Evolutionary conservation across 2,113 vertebrate species (phyloP).

Genomic region (Tamias sibiricus): DNA sequence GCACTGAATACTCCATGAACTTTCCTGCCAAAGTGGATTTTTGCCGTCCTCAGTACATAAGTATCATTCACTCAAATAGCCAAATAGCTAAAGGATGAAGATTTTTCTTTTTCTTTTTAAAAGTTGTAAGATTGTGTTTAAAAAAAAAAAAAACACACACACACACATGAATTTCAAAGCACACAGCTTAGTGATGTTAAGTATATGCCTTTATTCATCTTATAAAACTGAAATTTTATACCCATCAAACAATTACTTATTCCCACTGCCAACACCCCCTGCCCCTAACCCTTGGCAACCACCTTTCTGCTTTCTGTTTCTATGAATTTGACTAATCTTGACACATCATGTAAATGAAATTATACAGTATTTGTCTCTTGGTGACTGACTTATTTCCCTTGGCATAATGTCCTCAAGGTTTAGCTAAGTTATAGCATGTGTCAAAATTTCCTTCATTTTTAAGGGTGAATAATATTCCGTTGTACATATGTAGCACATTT

Average conservation of each 20-base stretch:
- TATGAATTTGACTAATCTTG: background rate
- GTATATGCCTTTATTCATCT: background rate
- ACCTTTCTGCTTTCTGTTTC: background rate
- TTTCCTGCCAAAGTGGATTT: background rate
- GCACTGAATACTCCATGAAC: background rate
- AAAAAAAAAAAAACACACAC: background rate
- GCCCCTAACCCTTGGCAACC: background rate
- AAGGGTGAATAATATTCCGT: conserved; percentile 21
- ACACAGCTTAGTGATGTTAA: background rate
- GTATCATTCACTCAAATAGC: background rate
- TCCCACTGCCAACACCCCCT: too few species aligned
- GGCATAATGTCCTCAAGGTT: background rate
- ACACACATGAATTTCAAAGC: background rate
- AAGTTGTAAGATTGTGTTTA: background rate
- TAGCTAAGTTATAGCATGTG: background rate
- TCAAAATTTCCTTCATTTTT: background rate
- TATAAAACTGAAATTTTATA: background rate
- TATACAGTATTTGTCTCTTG: background rate
- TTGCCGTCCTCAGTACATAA: background rate
- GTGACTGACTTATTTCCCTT: background rate
- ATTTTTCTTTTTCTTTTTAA: background rate
- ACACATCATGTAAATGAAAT: background rate
- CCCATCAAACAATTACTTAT: background rate
- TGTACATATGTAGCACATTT: background rate
- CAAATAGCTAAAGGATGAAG: background rate